Base-by-base conservation (phyloP, 1,140 invertebrate genomes). In the Pteromalus puparum region DNA sequence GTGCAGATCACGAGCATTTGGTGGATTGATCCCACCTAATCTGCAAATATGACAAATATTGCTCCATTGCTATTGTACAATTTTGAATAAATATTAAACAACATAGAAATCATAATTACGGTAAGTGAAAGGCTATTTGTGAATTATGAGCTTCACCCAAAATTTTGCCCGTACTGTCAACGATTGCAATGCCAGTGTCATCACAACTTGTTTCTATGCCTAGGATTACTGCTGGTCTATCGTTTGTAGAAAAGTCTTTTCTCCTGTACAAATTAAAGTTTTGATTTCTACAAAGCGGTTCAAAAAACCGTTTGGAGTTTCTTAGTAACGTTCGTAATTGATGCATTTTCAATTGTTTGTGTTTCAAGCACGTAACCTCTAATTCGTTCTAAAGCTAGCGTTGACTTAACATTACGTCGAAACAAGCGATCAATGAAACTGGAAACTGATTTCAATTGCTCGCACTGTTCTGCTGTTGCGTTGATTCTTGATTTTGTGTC, bases 141-240 rank as follows among this genome's bases (percentile, higher is more conserved):
- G 97, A 98, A 89, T 95, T 91, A 73, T 97, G 90, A 67, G 95
- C 94, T 93, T 99, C 97, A 24, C 97, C 96, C 46, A 98, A 90
- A 84, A 99, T 94, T 83, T 94, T 93, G 48, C 97, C 96, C 76
- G 94, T 87, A 10, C 92, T 93, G 91, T 97, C 94, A 3, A 99
- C 95, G 88, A 99, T 94, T 73, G 97, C 98, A 89, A 96, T 96
- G 76, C 97, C 98, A 5, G 98, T 99, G 91, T 99, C 99, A 94
- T 99, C 99, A 93, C 98, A 99, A 87, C 98, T 99, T n/a, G 98
- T 99, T 95, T 99, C 99, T 87, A 99, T 99, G 12, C 98, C 99
- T 85, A 99, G 92, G 72, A 98, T 93, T 82, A 93, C 72, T 75
- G 87, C 80, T 30, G 88, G 87, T 74, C 86, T 88, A 26, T 87